These are phyloP conservation scores for Rhynchomys soricoides DNA, from an alignment of 2,113 vertebrate species.

Conservation along the genomic window DNA sequence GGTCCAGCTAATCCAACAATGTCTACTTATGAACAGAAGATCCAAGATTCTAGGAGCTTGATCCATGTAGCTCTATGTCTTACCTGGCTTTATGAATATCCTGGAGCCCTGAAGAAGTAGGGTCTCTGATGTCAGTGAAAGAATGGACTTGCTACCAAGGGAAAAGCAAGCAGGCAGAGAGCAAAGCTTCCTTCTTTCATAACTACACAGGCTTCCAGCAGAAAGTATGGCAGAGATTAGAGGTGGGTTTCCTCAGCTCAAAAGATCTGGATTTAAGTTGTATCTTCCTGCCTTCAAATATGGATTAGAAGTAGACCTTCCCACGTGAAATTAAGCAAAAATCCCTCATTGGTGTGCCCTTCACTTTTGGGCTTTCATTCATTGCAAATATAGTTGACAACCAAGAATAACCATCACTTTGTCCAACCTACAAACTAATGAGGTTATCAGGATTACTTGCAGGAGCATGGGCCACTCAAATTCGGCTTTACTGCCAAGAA, in stretches of 20 bases:
- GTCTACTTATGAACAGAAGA: neutral
- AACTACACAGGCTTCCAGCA: neutral
- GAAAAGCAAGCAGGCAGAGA: neutral
- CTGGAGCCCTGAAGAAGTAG: neutral
- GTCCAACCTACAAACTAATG: neutral
- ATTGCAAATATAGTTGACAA: neutral
- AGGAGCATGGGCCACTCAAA: neutral
- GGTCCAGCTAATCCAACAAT: neutral
- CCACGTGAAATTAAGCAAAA: neutral
- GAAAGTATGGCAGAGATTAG: neutral
- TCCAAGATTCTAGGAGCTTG: neutral
- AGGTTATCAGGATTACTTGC: neutral
- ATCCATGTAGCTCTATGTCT: neutral
- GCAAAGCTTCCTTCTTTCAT: neutral
- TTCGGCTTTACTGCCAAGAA: neutral
- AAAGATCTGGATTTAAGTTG: neutral
- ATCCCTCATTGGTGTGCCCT: neutral
- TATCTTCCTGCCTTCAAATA: neutral
- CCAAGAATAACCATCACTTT: neutral
- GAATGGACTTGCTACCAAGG: neutral
- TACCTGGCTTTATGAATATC: neutral
- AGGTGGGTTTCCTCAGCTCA: neutral
- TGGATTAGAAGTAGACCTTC: neutral
- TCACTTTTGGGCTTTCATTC: neutral
- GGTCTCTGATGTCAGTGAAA: neutral